Percentiles rank a stretch among this genome's conserved stretches.
Evolutionary conservation across 2,797 vertebrate genomes (phyloP).

Genomic region (Chaetophractus vellerosus): DNA sequence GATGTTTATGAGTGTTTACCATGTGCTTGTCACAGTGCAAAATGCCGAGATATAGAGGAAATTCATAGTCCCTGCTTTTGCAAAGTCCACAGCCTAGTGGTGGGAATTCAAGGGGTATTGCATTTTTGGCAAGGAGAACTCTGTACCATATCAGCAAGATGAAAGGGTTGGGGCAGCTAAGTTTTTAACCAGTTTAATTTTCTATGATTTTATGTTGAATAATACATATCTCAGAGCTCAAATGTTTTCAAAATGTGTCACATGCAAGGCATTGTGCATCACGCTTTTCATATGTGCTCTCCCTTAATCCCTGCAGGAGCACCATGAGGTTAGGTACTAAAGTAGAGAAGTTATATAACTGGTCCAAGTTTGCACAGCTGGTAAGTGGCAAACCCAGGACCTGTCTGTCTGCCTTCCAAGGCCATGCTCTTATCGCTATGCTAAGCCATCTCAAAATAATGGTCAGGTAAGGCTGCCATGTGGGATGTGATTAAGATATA

Average conservation of each 20-base stretch:
- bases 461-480: background rate
- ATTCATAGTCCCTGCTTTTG: background rate
- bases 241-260: background rate
- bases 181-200: background rate
- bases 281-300: background rate
- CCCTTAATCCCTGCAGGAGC: background rate
- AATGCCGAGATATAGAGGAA: background rate
- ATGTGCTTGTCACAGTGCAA: background rate
- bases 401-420: background rate
- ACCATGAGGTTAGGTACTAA: background rate
- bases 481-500: background rate
- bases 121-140: background rate
- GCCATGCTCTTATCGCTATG: background rate
- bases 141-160: background rate
- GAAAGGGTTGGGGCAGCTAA: background rate
- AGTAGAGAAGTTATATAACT: background rate
- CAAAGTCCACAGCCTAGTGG: background rate
- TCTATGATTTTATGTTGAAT: background rate
- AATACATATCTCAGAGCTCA: background rate
- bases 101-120: background rate
- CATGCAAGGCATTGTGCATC: background rate
- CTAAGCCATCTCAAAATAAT: slow-evolving; percentile 10
- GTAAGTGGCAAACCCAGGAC: background rate
- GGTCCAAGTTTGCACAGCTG: background rate
- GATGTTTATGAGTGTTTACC: background rate